phyloP scores from a whole-genome alignment of 1,140 invertebrate genomes.

The Diabrotica virgifera region DNA sequence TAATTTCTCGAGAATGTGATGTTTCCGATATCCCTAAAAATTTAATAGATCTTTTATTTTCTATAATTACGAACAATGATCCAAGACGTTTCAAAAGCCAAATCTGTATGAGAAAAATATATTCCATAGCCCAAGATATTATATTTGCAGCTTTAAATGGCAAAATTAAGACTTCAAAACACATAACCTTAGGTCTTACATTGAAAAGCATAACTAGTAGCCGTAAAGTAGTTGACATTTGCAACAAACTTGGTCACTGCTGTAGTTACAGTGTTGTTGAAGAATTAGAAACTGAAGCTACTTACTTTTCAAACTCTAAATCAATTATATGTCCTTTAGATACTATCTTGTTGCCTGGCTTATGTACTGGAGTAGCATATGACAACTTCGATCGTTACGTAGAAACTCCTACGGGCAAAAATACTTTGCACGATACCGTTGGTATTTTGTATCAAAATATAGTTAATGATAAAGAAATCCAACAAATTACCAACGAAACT shows the following conservation, averaged over 20 bases:
- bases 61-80: neutral
- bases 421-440: too few species aligned
- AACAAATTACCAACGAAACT: neutral
- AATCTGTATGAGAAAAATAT: neutral
- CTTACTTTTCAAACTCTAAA: neutral
- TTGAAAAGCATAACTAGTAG: too few species aligned
- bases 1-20: neutral
- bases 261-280: neutral
- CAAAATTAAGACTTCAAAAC: too few species aligned
- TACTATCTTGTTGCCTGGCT: neutral
- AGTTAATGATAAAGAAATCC: too few species aligned
- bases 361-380: neutral
- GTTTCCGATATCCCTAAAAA: neutral
- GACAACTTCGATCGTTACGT: too few species aligned
- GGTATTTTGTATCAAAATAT: too few species aligned
- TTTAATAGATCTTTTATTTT: neutral
- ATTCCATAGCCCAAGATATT: too few species aligned
- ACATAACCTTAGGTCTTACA: neutral
- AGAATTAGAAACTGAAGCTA: constrained; percentile 2
- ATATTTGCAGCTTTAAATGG: too few species aligned
- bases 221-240: neutral
- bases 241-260: neutral
- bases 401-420: too few species aligned
- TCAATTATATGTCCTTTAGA: neutral
- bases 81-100: neutral